Conservation (phyloP, 2,113 vertebrate species). For the Oreotrochilus melanogaster region DNA sequence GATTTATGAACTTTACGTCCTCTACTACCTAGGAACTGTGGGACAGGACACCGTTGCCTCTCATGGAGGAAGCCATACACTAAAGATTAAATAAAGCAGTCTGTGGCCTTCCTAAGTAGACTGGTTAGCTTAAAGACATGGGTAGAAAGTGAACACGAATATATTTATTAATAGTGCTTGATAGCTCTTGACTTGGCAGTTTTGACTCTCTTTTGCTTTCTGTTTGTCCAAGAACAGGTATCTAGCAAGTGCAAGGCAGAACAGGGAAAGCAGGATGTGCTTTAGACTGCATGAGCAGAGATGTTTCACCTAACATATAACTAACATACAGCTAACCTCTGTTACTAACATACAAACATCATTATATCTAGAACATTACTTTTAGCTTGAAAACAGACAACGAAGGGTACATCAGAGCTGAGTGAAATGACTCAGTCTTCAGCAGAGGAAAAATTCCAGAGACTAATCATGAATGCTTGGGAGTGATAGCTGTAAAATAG, state of each 20-base stretch:
- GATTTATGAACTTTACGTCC: neutral
- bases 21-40: neutral
- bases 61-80: fast-evolving
- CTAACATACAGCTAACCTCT: no score
- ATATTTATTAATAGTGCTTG: neutral
- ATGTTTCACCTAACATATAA: neutral
- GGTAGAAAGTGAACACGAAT: neutral
- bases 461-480: neutral
- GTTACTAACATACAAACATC: no score
- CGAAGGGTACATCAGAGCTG: neutral
- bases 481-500: neutral
- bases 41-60: neutral
- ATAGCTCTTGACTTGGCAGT: neutral
- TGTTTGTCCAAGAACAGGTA: neutral
- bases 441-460: neutral
- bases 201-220: neutral
- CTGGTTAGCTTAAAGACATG: neutral
- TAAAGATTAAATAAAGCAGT: neutral
- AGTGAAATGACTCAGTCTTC: neutral
- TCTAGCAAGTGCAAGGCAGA: neutral
- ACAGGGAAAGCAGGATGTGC: neutral
- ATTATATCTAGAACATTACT: neutral
- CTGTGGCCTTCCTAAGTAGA: neutral
- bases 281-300: neutral
- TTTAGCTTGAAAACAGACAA: neutral